Evolutionary conservation across 2,888 invertebrate genomes (phyloP).

Genomic region (Melieria picta): DNA sequence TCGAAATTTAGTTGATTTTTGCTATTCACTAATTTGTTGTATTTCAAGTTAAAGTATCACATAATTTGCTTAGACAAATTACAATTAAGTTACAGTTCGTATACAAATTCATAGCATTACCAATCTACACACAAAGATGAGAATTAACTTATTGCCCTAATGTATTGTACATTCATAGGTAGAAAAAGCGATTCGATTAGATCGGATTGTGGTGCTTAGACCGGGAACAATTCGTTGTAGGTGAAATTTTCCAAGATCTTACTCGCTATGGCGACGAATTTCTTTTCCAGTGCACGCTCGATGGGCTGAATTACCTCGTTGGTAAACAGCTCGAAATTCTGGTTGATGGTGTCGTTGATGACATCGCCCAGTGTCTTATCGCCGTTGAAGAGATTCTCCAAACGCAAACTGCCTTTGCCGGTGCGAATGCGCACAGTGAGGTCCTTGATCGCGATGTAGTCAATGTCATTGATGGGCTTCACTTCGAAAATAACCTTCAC

Average conservation of each 20-base stretch:
- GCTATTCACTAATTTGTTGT: not conserved
- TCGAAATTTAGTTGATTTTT: too few species aligned
- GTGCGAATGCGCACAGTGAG: conserved; percentile 76
- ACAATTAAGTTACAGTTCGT: too few species aligned
- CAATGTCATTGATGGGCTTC: conserved; percentile 67
- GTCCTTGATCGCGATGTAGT: conserved; percentile 72
- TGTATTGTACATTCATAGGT: not conserved
- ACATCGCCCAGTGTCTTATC: conserved; percentile 76
- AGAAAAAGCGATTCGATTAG: too few species aligned
- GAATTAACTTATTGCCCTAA: not conserved
- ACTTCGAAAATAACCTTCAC: conserved; percentile 73
- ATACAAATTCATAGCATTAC: too few species aligned
- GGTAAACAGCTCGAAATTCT: conserved; percentile 77
- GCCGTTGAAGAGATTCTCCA: conserved; percentile 80
- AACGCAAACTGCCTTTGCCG: conserved; percentile 73
- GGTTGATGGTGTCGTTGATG: conserved; percentile 71
- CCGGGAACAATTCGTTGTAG: conserved; percentile 69
- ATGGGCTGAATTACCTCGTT: conserved; percentile 77
- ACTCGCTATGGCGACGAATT: conserved; percentile 71
- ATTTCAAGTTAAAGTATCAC: conserved; percentile 1
- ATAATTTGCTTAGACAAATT: not conserved
- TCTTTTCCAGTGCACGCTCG: conserved; percentile 71
- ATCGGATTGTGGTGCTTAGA: conserved; percentile 46
- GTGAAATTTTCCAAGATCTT: conserved; percentile 72
- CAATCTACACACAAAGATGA: not conserved